phyloP scores from a whole-genome alignment of 2,113 vertebrate genomes.

The Rhinogobius similis region DNA sequence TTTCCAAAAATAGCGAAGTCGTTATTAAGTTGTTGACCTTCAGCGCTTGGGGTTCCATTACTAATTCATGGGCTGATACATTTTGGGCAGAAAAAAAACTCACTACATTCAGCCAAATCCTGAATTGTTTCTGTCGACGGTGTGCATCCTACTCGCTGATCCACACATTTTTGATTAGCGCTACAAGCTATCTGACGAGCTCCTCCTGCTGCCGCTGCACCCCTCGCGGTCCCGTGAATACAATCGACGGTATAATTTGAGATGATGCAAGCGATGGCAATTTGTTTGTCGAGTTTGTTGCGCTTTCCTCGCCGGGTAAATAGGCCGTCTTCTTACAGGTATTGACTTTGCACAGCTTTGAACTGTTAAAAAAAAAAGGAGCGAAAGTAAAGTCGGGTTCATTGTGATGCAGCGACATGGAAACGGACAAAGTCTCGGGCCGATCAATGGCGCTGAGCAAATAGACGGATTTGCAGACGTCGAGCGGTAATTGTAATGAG shows the following conservation, averaged over 20 bases:
- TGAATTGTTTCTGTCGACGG: neutral
- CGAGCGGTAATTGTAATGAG: neutral
- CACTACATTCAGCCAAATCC: conserved; percentile 1
- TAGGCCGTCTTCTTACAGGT: conserved; percentile 65
- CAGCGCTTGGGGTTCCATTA: neutral
- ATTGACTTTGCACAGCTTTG: conserved; percentile 70
- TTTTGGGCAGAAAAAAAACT: neutral
- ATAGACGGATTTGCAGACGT: neutral
- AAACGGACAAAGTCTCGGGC: conserved; percentile 1
- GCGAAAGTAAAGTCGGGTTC: conserved; percentile 33
- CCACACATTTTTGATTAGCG: neutral
- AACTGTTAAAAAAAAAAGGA: conserved; percentile 52
- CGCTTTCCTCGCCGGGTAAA: conserved; percentile 57
- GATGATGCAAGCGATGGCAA: conserved; percentile 74
- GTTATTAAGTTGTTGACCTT: conserved; percentile 1
- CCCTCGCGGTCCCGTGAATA: conserved; percentile 37
- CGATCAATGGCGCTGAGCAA: neutral
- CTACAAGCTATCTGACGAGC: conserved; percentile 32
- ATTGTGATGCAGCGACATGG: conserved; percentile 19
- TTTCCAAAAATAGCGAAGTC: neutral
- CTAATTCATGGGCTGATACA: neutral
- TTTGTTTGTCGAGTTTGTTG: conserved; percentile 51
- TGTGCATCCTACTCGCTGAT: conserved; percentile 1
- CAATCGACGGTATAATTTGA: conserved; percentile 60
- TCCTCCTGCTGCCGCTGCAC: conserved; percentile 10